Base-by-base conservation (phyloP, 2,113 vertebrate genomes). In the Myiozetetes cayanensis region DNA sequence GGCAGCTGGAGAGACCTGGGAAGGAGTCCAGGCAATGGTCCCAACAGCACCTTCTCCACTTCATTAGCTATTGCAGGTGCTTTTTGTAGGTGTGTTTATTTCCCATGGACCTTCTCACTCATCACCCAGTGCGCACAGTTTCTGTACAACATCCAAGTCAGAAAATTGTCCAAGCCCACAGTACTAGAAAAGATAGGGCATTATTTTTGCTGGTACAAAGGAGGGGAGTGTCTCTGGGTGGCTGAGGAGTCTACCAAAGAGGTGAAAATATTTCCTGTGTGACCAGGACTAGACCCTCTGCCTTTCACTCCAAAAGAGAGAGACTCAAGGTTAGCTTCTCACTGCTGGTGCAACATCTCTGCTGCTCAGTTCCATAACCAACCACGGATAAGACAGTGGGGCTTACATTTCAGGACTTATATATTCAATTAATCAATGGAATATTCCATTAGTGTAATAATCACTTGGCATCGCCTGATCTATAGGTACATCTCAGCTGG, bases 351-450 rank as follows among this genome's bases (percentile, higher is more conserved):
- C 24, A 37, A 43, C 1, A 9, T 41, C 75, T 83, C 80, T 59
- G n/a, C 79, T 61, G 31, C 75, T 81, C 81, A 82, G 91, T 84
- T 44, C 75, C 1, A 2, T 20, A 87, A 96, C 96, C 73, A 96
- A 68, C 85, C 35, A 9, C 5, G 9, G 93, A 87, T 71, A 91
- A 94, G 88, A 84, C 55, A 92, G 96, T 73, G 90, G 86, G 44
- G 35, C 90, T 97, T 93, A 93, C 78, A 72, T 96, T 76, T 97
- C 90, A 97, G 94, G 95, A 96, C 96, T 98, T 98, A 98, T 97
- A 98, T 97, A 97, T 97, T 97, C 98, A 98, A 98, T 98, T 98
- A 98, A 98, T 98, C 98, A 98, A 98, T 98, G 97, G 97, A 97
- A 97, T 98, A 97, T 98, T 98, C 98, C 97, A 98, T 98, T 98